Conservation (phyloP, 2,888 invertebrate genomes). For the Cylindroiulus punctatus region DNA sequence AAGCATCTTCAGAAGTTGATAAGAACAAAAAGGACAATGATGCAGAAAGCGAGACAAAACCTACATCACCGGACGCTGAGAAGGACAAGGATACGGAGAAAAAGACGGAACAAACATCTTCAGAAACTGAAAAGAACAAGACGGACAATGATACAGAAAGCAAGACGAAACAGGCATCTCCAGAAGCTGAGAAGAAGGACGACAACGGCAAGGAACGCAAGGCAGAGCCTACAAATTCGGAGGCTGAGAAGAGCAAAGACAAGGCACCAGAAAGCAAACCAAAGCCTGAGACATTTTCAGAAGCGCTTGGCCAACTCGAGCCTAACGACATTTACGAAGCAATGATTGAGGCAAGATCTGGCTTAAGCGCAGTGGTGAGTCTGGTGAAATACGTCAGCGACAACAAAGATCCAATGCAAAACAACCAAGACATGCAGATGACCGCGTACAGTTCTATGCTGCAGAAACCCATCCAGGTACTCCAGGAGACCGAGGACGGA, state of each 20-base stretch:
- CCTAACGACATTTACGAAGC: not conserved
- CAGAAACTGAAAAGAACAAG: too few species aligned
- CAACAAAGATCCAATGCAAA: not conserved
- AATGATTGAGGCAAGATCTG: not conserved
- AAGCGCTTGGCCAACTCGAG: not conserved
- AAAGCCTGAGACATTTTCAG: too few species aligned
- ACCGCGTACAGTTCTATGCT: not conserved
- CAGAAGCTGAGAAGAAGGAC: not conserved
- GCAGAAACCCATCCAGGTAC: not conserved
- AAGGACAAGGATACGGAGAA: too few species aligned
- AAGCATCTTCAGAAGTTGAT: too few species aligned
- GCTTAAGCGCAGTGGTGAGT: not conserved
- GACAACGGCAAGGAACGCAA: not conserved
- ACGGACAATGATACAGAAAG: too few species aligned
- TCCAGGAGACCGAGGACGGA: not conserved
- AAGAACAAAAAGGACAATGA: too few species aligned
- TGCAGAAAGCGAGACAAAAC: too few species aligned
- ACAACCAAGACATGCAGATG: constrained; percentile 31
- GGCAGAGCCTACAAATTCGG: not conserved
- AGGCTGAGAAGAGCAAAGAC: too few species aligned
- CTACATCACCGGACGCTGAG: too few species aligned
- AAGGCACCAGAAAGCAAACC: too few species aligned
- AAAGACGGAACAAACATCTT: too few species aligned
- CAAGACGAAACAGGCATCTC: not conserved
- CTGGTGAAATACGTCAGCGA: not conserved